phyloP scores from a whole-genome alignment of 2,888 invertebrate species.

The Rhyacophila evoluta region DNA sequence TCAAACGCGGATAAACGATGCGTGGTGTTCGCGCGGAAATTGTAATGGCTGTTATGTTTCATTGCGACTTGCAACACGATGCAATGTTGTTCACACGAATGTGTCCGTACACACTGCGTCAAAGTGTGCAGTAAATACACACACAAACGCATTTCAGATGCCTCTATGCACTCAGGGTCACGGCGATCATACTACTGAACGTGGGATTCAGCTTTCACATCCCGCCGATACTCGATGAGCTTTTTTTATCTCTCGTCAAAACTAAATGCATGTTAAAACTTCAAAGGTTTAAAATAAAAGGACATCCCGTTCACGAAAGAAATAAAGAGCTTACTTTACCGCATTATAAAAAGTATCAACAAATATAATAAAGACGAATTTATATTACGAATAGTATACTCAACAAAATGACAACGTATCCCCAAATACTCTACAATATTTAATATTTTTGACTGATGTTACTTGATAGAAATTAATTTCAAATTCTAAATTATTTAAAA shows the following conservation, averaged over 20 bases:
- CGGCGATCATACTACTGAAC: not conserved
- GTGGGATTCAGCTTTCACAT: constrained; percentile 14
- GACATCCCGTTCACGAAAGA: no score
- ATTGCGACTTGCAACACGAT: not conserved
- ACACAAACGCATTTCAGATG: not conserved
- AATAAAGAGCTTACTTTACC: no score
- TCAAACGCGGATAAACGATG: not conserved
- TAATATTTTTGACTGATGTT: not conserved
- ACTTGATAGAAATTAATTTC: no score
- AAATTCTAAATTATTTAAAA: no score
- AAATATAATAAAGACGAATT: no score
- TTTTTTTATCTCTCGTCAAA: not conserved
- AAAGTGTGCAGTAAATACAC: not conserved
- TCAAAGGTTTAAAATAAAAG: no score
- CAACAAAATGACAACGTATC: no score
- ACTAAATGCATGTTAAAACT: no score
- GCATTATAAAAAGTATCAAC: no score
- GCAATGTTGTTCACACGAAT: constrained; percentile 14
- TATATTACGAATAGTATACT: no score
- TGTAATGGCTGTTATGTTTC: constrained; percentile 6
- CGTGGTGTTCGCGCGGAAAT: constrained; percentile 10
- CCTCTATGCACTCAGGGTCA: constrained; percentile 3
- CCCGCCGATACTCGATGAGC: not conserved
- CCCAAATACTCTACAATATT: not conserved
- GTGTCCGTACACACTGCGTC: not conserved